Base-by-base conservation (phyloP, 1,140 invertebrate species). In the Drosophila busckii region DNA sequence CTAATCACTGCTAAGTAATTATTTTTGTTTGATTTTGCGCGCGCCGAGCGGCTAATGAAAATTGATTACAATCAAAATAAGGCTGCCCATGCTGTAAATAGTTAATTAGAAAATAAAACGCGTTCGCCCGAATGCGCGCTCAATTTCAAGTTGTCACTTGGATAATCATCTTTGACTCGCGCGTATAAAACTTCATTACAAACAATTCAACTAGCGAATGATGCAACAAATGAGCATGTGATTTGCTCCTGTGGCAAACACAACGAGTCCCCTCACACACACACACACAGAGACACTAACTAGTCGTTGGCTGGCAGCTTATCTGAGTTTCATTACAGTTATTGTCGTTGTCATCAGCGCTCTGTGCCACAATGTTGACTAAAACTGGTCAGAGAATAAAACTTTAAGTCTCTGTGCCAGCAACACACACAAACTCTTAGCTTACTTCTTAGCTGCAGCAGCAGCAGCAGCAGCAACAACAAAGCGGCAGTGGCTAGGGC, bases 291-390 rank as follows among this genome's bases (percentile, higher is more conserved):
- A n/a, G n/a, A n/a, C n/a, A n/a, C n/a, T n/a, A n/a, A n/a, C n/a
- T n/a, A n/a, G n/a, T 10, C 8, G 28, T 53, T 12, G 15, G 26
- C 16, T 60, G 54, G 29, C 64, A 60, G 70, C 70, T 75, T 75
- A 76, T 75, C 70, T 69, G 49, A 63, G 70, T 75, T 75, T 75
- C 70, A 75, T 75, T 75, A 75, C 70, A 69, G 60, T 75, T 75
- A 75, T 75, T 69, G 70, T 75, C 70, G 70, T 75, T 75, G 70
- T 75, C 70, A 76, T 75, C 70, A 75, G 70, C 44, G 59, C 55
- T 55, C 67, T 71, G 69, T 71, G 67, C 67, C 67, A 70, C 67
- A 70, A 70, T 71, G 68, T 71, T 71, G 67, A 32, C 53, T 55
- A 37, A 17, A 38, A 31, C 41, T 55, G 52, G 46, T 15, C 61